These are phyloP conservation scores for Tenthredo distinguenda DNA, from an alignment of 2,888 invertebrate species.

Conservation along the genomic window DNA sequence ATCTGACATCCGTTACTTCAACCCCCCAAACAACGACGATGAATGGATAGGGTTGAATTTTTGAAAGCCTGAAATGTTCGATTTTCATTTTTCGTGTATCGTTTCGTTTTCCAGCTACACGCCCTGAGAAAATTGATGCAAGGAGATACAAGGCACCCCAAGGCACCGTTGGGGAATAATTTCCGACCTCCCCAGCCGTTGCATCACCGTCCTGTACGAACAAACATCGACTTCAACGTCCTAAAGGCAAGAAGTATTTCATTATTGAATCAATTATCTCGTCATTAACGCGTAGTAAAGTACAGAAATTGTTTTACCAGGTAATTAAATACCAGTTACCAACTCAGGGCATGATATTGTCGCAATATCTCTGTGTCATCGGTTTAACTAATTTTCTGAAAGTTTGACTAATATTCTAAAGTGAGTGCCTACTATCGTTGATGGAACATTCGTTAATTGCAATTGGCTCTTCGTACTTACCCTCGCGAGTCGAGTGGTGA, in stretches of 20 bases:
- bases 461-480: background rate
- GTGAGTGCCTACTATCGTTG: background rate
- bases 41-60: background rate
- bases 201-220: conserved; percentile 95
- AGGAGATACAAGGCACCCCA: conserved; percentile 91
- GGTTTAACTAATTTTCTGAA: background rate
- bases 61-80: background rate
- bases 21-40: background rate
- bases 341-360: background rate
- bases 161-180: conserved; percentile 96
- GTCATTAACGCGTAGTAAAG: background rate
- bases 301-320: background rate
- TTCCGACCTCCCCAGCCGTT: conserved; percentile 96
- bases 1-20: background rate
- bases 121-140: conserved; percentile 92
- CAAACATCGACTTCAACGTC: conserved; percentile 97
- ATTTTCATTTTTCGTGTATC: background rate
- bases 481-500: background rate
- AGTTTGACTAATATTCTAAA: background rate
- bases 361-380: background rate
- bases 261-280: background rate
- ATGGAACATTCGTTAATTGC: background rate
- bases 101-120: conserved; percentile 83
- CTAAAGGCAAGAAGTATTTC: conserved; percentile 79
- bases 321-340: conserved; percentile 9